Conservation (phyloP, 2,797 vertebrate species). For the Chelmon rostratus region DNA sequence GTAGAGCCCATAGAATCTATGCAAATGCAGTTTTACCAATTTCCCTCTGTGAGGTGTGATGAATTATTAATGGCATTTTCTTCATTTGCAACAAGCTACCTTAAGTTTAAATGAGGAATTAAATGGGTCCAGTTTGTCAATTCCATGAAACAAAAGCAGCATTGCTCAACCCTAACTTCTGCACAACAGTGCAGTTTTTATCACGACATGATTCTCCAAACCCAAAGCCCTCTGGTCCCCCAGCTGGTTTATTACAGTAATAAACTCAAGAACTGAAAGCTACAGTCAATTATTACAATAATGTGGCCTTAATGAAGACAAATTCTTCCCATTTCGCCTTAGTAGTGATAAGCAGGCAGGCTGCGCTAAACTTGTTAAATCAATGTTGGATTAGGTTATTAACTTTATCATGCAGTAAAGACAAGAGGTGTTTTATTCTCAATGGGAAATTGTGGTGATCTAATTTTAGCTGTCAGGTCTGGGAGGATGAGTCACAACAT, state of each 20-base stretch:
- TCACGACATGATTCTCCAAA: background rate
- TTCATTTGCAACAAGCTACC: background rate
- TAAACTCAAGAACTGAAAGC: constrained; percentile 10
- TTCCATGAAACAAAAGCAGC: background rate
- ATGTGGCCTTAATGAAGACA: constrained; percentile 31
- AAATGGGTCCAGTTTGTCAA: background rate
- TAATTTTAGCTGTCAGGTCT: constrained; percentile 50
- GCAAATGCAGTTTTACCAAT: background rate
- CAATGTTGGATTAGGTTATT: constrained; percentile 33
- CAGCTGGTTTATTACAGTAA: constrained; percentile 5
- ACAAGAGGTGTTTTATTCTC: constrained; percentile 45
- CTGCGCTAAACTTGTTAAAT: constrained; percentile 31
- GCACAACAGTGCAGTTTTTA: background rate
- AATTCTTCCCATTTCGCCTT: constrained; percentile 1
- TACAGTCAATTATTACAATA: constrained; percentile 26
- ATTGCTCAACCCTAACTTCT: background rate
- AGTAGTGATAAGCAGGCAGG: constrained; percentile 3
- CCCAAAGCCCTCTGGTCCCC: background rate
- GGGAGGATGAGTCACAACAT: constrained; percentile 41
- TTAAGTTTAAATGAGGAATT: background rate
- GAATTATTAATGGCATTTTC: background rate
- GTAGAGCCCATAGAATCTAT: background rate
- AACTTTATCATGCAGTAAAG: constrained; percentile 25
- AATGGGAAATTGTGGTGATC: constrained; percentile 33
- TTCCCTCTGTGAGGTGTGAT: background rate